phyloP scores from a whole-genome alignment of 2,797 vertebrate species.

The Xerus rutilus region DNA sequence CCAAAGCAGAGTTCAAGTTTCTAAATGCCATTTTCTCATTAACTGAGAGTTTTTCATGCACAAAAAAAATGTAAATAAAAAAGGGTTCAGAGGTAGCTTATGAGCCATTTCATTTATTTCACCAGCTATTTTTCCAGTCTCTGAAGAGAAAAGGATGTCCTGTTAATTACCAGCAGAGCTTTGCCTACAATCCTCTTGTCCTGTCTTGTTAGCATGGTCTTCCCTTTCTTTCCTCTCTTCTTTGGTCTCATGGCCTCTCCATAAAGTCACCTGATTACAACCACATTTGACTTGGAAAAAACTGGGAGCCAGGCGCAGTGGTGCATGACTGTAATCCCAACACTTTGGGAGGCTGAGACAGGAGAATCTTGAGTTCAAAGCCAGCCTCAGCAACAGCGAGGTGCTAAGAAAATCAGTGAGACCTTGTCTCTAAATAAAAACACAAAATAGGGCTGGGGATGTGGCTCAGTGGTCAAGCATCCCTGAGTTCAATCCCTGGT shows the following conservation, averaged over 20 bases:
- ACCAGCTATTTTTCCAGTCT: not conserved
- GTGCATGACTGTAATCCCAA: no score
- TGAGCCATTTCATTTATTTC: not conserved
- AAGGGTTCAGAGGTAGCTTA: not conserved
- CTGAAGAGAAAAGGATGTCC: not conserved
- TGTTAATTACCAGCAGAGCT: not conserved
- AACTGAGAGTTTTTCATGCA: not conserved
- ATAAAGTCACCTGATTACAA: not conserved
- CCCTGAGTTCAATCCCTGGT: no score
- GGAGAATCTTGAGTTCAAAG: no score
- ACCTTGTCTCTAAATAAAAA: no score
- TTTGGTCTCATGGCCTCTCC: constrained; percentile 40
- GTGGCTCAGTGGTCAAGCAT: no score
- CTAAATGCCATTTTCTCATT: constrained; percentile 34
- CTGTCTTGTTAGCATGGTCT: constrained; percentile 28
- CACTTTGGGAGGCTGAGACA: no score
- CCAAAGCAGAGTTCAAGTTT: constrained; percentile 39
- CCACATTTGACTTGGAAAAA: constrained; percentile 73
- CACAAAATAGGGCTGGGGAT: no score
- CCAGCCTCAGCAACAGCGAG: no score
- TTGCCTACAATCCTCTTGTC: not conserved
- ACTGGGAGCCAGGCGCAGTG: not conserved
- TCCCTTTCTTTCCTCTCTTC: constrained; percentile 41
- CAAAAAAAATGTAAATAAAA: not conserved
- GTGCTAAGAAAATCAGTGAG: no score